Conservation (phyloP, 2,888 invertebrate genomes). For the Erebia ligea region DNA sequence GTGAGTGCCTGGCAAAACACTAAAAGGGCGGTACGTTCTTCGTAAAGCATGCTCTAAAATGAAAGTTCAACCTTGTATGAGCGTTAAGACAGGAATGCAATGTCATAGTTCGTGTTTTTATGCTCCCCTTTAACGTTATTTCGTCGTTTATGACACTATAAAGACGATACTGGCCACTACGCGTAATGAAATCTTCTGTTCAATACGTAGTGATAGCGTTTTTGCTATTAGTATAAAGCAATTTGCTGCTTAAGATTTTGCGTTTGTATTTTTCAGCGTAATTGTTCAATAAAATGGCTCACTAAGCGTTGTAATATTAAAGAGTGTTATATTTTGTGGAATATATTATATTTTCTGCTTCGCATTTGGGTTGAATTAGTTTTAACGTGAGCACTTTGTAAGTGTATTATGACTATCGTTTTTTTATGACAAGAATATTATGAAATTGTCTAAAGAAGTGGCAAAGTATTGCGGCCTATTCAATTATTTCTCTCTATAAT, state of each 20-base stretch:
- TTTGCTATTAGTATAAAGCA: slow-evolving; percentile 19
- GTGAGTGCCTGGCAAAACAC: slow-evolving; percentile 7
- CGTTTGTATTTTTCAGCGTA: slow-evolving; percentile 21
- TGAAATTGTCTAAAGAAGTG: too few species aligned
- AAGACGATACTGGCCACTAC: slow-evolving; percentile 81
- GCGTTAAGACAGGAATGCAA: slow-evolving; percentile 68
- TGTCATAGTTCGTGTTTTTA: slow-evolving; percentile 81
- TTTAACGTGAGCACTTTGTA: not conserved
- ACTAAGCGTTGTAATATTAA: slow-evolving; percentile 8
- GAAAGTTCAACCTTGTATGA: slow-evolving; percentile 53
- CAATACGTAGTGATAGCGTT: slow-evolving; percentile 67
- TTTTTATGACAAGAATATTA: too few species aligned
- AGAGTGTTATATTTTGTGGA: not conserved
- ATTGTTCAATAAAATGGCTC: slow-evolving; percentile 22
- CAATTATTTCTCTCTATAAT: too few species aligned
- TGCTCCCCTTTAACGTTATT: slow-evolving; percentile 78
- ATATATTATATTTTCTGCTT: not conserved
- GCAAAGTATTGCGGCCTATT: too few species aligned
- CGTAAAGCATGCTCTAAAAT: slow-evolving; percentile 43
- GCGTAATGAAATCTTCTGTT: slow-evolving; percentile 82
- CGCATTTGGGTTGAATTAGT: too few species aligned
- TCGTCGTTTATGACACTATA: slow-evolving; percentile 81
- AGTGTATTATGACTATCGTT: not conserved
- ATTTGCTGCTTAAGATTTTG: slow-evolving; percentile 13
- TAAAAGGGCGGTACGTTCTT: not conserved